Evolutionary conservation across 1,140 invertebrate species (phyloP), one percentile per base, ranked within the genome.

Genomic region (Neuroterus valhalla): DNA sequence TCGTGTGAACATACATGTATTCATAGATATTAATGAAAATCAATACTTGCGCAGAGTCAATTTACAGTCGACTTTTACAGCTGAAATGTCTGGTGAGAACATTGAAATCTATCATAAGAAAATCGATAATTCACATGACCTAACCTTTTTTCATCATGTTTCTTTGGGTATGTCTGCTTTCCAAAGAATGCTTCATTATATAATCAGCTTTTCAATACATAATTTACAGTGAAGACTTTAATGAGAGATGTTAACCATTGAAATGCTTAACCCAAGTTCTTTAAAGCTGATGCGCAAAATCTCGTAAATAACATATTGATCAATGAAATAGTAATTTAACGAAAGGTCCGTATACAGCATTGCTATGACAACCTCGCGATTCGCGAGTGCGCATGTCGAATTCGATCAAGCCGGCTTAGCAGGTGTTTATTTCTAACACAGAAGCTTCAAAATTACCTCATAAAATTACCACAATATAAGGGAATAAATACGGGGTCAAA

Each of bases 371-470:
- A 72, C n/a, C 17, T 44, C 15, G 46, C 26, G 19, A 70, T 67
- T n/a, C 70, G 68, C 45, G 46, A 75, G 70, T 80, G 75, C 78
- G 78, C 78, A 78, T 81, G 79, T 68, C 72, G 42, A 75, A 75
- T 80, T 78, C 50, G 72, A 81, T 81, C 78, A 72, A 23, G 55
- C 55, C 31, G 3, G 3, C 21, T 62, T 26, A 62, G 55, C 26
- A 62, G 55, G 55, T 62, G 55, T 62, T 23, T 62, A 14, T 62
- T 62, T 62, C 23, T 26, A n/a, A 62, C 23, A 62, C n/a, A 62
- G 55, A 31, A 15, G 55, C 15, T 62, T 62, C 26, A 62, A 62
- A 62, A 62, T 62, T 14, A 62, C 55, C 55, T 62, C 31, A 15
- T 62, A 62, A 62, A 62, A 62, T 62, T 38, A 62, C 55, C 55